Conservation (phyloP, 2,888 invertebrate genomes). For the Dasypogon diadema region DNA sequence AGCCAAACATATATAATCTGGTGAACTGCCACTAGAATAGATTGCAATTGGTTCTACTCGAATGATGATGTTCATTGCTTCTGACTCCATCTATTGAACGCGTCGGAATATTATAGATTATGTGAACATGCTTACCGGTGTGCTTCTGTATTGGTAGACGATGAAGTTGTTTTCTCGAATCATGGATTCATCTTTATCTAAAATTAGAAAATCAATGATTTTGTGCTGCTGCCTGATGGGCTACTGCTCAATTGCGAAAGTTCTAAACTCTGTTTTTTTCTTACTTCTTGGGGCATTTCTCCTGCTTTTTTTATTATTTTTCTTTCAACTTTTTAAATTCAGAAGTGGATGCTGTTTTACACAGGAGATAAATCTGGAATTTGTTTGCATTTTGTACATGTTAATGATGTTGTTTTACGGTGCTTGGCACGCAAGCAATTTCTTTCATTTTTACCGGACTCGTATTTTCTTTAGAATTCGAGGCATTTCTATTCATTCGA, state of each 20-base stretch:
- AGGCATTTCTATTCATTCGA: conserved; percentile 24
- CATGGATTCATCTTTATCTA: conserved; percentile 19
- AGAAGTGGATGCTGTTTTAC: conserved; percentile 28
- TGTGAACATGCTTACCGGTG: conserved; percentile 15
- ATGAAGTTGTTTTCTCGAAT: too few relatives aligned
- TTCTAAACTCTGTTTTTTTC: background rate
- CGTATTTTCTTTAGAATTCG: background rate
- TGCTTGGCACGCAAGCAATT: background rate
- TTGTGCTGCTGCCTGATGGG: conserved; percentile 3
- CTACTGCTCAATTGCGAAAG: conserved; percentile 31
- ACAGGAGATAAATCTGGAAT: conserved; percentile 26
- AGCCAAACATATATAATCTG: too few relatives aligned
- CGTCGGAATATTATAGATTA: background rate
- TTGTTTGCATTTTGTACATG: conserved; percentile 25
- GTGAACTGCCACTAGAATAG: conserved; percentile 10
- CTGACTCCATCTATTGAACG: conserved; percentile 12
- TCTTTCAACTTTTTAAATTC: background rate
- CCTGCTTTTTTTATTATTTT: background rate
- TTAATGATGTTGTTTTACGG: conserved; percentile 30
- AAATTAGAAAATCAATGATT: conserved; percentile 46
- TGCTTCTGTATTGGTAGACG: too few relatives aligned
- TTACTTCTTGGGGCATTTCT: background rate
- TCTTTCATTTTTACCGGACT: conserved; percentile 29
- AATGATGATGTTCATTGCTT: conserved; percentile 11
- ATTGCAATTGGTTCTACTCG: conserved; percentile 34